phyloP scores from a whole-genome alignment of 2,888 invertebrate genomes.

The Hydropsyche betteni region DNA sequence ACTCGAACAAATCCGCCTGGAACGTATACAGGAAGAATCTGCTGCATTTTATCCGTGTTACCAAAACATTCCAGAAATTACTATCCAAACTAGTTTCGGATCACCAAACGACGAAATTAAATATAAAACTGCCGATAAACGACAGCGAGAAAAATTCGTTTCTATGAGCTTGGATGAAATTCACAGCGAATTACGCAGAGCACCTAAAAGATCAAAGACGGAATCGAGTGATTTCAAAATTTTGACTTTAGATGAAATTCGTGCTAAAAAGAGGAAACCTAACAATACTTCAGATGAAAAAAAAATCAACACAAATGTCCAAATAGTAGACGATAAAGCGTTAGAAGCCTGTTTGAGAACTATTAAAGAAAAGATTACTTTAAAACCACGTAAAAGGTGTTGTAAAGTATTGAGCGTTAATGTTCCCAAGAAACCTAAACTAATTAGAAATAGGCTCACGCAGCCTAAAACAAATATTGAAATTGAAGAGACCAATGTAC shows the following conservation, averaged over 20 bases:
- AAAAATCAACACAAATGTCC: constrained; percentile 24
- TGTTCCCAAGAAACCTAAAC: constrained; percentile 42
- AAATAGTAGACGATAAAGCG: constrained; percentile 44
- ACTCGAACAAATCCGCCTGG: constrained; percentile 74
- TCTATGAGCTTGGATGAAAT: constrained; percentile 66
- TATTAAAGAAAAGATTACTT: constrained; percentile 33
- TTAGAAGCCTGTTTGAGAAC: constrained; percentile 45
- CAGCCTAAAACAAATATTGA: background rate
- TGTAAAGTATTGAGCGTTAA: background rate
- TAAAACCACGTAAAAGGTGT: constrained; percentile 35
- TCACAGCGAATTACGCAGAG: constrained; percentile 53
- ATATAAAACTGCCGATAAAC: background rate
- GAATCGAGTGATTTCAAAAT: constrained; percentile 63
- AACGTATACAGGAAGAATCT: constrained; percentile 75
- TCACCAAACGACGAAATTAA: constrained; percentile 52
- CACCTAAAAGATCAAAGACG: constrained; percentile 57
- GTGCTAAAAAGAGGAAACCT: constrained; percentile 53
- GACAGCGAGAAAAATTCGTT: constrained; percentile 59
- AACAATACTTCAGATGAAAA: background rate
- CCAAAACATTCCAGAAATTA: constrained; percentile 54
- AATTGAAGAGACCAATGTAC: background rate
- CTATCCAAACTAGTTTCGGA: constrained; percentile 51
- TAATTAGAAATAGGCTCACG: constrained; percentile 48
- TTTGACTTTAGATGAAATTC: constrained; percentile 65
- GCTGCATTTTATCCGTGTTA: constrained; percentile 78